Base-by-base conservation (phyloP, 1,140 invertebrate genomes). In the Drosophila quadrilineata region DNA sequence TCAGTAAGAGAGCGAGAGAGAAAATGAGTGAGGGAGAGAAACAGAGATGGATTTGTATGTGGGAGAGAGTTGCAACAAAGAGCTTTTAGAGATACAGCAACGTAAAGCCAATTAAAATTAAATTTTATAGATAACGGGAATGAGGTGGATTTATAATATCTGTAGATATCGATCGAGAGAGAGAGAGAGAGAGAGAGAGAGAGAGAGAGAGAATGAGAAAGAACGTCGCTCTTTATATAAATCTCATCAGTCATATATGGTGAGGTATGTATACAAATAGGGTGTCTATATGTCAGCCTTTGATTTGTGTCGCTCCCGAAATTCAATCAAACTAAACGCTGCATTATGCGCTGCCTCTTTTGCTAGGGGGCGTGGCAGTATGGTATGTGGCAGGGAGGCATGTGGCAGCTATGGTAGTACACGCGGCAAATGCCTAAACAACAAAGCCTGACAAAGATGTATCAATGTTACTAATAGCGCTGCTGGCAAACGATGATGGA, bases 401-500 rank as follows among this genome's bases (percentile, higher is more conserved):
- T 24, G 10, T 12, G 1, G 21, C 6, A 14, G 29, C 3, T 36
- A 43, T 3, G 24, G 24, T 29, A 12, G 29, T 49, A 38, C 31
- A 46, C 58, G 35, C 33, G 57, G 16, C 64, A 53, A 40, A 36
- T 29, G 56, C 56, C 56, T 48, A 48, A n/a, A 33, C 40, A 29
- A 45, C 53, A 57, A 66, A 53, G 49, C 46, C n/a, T 68, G 65
- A 68, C 65, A 68, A 68, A 68, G 65, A 68, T 68, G 57, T 72
- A 72, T 72, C 65, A 40, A 72, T 69, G 69, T 63, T 69, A 72
- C 69, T 64, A 72, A 72, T 72, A 72, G 69, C 52, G 58, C 65
- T 71, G 12, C 40, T 58, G 69, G 65, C 69, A 68, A 68, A 71
- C 64, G 58, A 57, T 71, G 69, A 68, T 49, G 45, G 38, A 53